A percentile compares a stretch with the other conserved stretches of the same genome.
phyloP scores from a whole-genome alignment of 1,140 invertebrate species.

The Glossosoma conforme region DNA sequence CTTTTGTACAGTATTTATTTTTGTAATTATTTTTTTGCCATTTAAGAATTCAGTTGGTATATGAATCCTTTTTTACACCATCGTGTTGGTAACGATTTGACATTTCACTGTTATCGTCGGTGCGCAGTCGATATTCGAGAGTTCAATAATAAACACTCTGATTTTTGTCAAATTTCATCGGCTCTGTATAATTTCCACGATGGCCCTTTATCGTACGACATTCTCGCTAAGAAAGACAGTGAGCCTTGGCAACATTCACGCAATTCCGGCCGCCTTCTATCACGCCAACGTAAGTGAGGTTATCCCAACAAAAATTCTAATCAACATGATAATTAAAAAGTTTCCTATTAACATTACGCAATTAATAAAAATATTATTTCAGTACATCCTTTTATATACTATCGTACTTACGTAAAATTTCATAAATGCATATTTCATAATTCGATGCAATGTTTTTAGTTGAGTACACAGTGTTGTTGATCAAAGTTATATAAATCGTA shows the following conservation, averaged over 20 bases:
- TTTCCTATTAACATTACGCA: slow-evolving; percentile 7
- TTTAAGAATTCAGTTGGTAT: too few relatives aligned
- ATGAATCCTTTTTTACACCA: too few relatives aligned
- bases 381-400: slow-evolving; percentile 1
- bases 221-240: slow-evolving; percentile 39
- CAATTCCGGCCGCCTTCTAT: slow-evolving; percentile 41
- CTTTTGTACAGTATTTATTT: too few relatives aligned
- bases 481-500: too few relatives aligned
- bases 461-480: neutral
- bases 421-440: neutral
- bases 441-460: neutral
- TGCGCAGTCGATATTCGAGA: too few relatives aligned
- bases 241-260: slow-evolving; percentile 37
- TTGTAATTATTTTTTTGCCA: too few relatives aligned
- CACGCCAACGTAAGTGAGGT: slow-evolving; percentile 46
- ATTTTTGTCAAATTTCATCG: neutral
- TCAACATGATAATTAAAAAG: slow-evolving; percentile 1
- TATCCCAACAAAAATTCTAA: slow-evolving; percentile 15
- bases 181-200: slow-evolving; percentile 21
- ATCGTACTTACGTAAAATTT: neutral
- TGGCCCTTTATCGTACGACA: slow-evolving; percentile 35
- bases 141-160: too few relatives aligned
- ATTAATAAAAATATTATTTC: too few relatives aligned
- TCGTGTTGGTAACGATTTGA: too few relatives aligned
- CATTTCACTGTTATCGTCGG: too few relatives aligned